Evolutionary conservation across 2,888 invertebrate genomes (phyloP).

Genomic region (Tenthredo scrophulariae): DNA sequence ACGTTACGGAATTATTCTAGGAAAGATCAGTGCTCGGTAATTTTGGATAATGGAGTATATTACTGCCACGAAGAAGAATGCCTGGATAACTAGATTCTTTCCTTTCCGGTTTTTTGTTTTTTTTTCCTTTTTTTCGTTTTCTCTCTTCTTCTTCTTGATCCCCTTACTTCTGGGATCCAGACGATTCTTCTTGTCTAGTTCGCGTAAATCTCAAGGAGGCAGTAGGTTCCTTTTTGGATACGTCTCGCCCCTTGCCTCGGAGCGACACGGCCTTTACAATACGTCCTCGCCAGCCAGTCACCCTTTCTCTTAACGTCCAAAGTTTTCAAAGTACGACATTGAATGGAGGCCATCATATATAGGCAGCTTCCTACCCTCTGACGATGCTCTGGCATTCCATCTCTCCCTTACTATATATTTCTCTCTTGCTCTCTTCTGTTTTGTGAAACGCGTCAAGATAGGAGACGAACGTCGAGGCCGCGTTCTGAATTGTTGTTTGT

Average conservation of each 20-base stretch:
- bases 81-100: neutral
- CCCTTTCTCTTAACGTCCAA: constrained; percentile 77
- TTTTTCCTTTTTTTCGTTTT: neutral
- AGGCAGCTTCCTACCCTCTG: constrained; percentile 60
- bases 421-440: constrained; percentile 63
- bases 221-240: constrained; percentile 28
- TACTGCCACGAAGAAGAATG: neutral
- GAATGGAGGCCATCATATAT: constrained; percentile 71
- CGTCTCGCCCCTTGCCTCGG: constrained; percentile 4
- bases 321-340: constrained; percentile 78
- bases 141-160: neutral
- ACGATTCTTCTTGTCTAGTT: constrained; percentile 40
- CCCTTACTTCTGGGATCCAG: neutral
- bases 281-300: constrained; percentile 74
- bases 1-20: neutral
- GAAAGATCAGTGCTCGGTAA: neutral
- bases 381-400: constrained; percentile 55
- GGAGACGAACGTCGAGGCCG: constrained; percentile 56
- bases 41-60: neutral
- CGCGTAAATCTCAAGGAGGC: constrained; percentile 7
- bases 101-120: neutral
- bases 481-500: constrained; percentile 55
- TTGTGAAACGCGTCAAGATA: constrained; percentile 67
- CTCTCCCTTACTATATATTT: constrained; percentile 53
- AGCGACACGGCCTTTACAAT: constrained; percentile 71